Evolutionary conservation across 2,888 invertebrate genomes (phyloP).

Genomic region (Nasonia oneida): DNA sequence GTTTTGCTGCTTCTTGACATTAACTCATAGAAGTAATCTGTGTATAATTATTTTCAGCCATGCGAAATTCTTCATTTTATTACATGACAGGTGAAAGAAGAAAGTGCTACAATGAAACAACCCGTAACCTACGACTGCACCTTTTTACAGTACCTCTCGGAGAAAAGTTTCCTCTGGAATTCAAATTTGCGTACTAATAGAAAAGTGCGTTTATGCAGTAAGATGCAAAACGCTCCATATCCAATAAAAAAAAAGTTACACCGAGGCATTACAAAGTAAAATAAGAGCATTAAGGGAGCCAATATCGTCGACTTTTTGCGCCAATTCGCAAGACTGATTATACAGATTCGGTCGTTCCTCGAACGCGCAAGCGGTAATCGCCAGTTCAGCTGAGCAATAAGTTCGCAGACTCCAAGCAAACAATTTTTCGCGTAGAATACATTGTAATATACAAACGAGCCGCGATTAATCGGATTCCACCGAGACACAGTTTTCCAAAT

Average conservation of each 20-base stretch:
- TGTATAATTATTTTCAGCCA: no score
- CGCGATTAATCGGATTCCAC: not conserved
- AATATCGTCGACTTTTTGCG: not conserved
- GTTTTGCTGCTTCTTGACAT: no score
- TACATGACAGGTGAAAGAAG: not conserved
- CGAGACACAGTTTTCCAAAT: constrained; percentile 3
- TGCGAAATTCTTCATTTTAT: not conserved
- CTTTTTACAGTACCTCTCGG: not conserved
- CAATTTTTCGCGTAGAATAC: not conserved
- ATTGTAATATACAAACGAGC: not conserved
- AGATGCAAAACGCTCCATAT: not conserved
- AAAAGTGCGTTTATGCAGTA: not conserved
- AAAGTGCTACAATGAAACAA: not conserved
- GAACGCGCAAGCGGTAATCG: not conserved
- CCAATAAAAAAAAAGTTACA: constrained; percentile 3
- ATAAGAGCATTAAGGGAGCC: not conserved
- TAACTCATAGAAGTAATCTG: no score
- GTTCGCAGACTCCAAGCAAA: not conserved
- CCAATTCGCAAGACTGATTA: not conserved
- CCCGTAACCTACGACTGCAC: not conserved
- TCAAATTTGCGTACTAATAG: not conserved
- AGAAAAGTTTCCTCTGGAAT: not conserved
- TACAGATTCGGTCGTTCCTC: not conserved
- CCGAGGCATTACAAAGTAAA: not conserved
- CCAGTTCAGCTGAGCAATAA: not conserved